Evolutionary conservation across 2,797 vertebrate species (phyloP), one percentile per base, ranked within the genome.

Genomic region (Peromyscus nudipes): DNA sequence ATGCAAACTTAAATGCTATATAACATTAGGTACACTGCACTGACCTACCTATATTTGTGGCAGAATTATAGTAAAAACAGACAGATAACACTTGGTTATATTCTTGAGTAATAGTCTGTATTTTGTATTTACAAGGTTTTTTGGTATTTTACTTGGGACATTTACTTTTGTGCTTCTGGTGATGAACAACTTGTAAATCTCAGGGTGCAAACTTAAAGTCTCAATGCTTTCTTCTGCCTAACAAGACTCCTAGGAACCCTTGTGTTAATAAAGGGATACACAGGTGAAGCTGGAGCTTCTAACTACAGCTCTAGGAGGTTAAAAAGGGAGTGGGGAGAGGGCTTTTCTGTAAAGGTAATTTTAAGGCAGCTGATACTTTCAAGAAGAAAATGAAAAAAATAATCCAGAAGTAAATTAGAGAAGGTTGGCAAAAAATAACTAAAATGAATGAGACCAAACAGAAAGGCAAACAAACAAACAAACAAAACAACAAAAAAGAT

Each of bases 341-440:
- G 31, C 0, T 3, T 46, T 92, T 92, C 55, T 37, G 31, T n/a
- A 73, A 95, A 62, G 84, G 31, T 67, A 1, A 0, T 77, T 95
- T 67, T 76, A 79, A 91, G 27, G 4, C 60, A 96, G 87, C 0
- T 87, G 77, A 95, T 55, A 71, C 0, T 94, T 92, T 96, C 0
- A 92, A 91, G 73, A 85, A 81, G 49, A 76, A 79, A 96, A 71
- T 43, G 43, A 49, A n/a, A 86, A 76, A 97, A 67, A 95, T 73
- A 67, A 82, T 77, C 65, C 79, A 83, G 11, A 90, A 8, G 0
- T 62, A 16, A 8, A 25, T n/a, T 60, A 57, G 43, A 73, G 64
- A 97, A 96, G 55, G 2, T 0, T 12, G 40, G 40, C 6, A 71
- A 62, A 57, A 94, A 77, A 62, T 25, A 52, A 67, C 37, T 27